phyloP scores from a whole-genome alignment of 2,797 vertebrate species.

The Oreochromis mossambicus region DNA sequence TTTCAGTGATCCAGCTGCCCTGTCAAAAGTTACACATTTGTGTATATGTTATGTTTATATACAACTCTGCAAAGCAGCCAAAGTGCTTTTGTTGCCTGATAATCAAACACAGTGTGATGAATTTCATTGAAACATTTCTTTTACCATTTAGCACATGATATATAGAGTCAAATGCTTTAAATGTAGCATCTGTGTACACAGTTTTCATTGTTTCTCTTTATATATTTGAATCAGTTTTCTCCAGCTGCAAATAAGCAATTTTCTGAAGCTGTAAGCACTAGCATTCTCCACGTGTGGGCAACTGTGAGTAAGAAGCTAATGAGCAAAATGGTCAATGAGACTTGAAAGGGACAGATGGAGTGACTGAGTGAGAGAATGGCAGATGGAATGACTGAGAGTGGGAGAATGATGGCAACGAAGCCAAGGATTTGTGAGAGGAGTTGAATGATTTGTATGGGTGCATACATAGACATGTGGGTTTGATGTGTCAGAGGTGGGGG shows the following conservation, averaged over 20 bases:
- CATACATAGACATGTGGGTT: background rate
- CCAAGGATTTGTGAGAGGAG: constrained; percentile 26
- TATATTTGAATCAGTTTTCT: background rate
- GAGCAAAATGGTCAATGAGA: constrained; percentile 53
- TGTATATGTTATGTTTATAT: background rate
- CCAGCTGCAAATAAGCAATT: background rate
- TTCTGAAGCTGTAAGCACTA: background rate
- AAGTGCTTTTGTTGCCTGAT: background rate
- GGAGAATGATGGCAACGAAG: constrained; percentile 37
- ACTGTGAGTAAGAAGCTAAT: constrained; percentile 56
- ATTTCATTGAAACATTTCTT: background rate
- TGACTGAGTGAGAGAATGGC: constrained; percentile 36
- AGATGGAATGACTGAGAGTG: constrained; percentile 48
- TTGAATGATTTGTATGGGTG: constrained; percentile 1
- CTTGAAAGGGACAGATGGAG: constrained; percentile 47
- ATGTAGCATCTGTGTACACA: background rate
- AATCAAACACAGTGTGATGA: background rate
- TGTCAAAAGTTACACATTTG: background rate
- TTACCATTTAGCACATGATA: background rate
- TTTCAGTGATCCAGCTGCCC: background rate
- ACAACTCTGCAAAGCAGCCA: background rate
- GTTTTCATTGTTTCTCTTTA: background rate
- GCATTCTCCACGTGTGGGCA: constrained; percentile 6
- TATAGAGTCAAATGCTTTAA: background rate
- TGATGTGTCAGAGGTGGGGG: background rate